Evolutionary conservation across 2,113 vertebrate species (phyloP), one percentile per base, ranked within the genome.

Genomic region (Genyomyrus donnyi): DNA sequence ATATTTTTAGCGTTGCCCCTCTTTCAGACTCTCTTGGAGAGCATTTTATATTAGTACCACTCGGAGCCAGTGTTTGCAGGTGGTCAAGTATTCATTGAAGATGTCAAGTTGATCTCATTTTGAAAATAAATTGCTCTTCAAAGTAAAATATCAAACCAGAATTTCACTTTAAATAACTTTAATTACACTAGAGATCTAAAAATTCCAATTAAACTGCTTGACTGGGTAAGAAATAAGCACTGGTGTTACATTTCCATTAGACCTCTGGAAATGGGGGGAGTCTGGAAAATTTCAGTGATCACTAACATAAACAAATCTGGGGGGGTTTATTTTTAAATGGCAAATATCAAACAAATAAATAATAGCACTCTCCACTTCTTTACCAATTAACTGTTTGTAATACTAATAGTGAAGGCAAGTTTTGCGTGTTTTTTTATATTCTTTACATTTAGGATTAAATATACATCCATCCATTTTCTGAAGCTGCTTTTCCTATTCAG

Each of bases 11-110:
- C 39, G 87, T 83, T 85, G 80, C 88, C 66, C 66, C 66, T 89
- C 91, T 46, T 89, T 90, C 77, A 5, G 42, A 85, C 80, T 88
- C 70, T 53, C 50, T 35, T 85, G 77, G 19, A 70, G 90, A 89
- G 80, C 77, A 85, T 89, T 89, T 89, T 45, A 49, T 52, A 89
- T 85, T 62, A 84, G 42, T 27, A 62, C 45, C 77, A 39, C 90
- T 85, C n/a, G 13, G 85, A 84, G 56, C 46, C 15, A 50, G 52
- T 46, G n/a, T 84, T 88, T 87, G 83, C 87, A 89, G 87, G 90
- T 90, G 83, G 90, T 89, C 91, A 88, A 90, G 80, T 66, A 56
- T 58, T 89, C 19, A n/a, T 49, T 66, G 74, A 80, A 66, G 39
- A 19, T 45, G 49, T 62, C 50, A 48, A 83, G 85, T 15, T 52